Conservation (phyloP, 2,888 invertebrate genomes). For the Cordilura impudica region DNA sequence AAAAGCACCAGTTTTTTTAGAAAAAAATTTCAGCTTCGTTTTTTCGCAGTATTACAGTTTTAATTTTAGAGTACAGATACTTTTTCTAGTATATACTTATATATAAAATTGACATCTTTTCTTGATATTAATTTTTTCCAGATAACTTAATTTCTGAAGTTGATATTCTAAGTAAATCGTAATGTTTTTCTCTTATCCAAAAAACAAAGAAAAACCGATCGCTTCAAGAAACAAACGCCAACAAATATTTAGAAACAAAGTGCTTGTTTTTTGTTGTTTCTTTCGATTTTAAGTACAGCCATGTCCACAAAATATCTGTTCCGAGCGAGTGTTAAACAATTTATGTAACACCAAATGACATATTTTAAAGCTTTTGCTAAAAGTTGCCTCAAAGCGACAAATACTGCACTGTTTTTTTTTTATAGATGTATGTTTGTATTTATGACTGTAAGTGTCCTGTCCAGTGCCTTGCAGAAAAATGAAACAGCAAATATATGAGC, state of each 20-base stretch:
- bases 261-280: slow-evolving; percentile 17
- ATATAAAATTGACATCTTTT: no score
- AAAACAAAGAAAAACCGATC: slow-evolving; percentile 9
- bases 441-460: slow-evolving; percentile 48
- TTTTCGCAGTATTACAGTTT: no score
- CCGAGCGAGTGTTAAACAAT: slow-evolving; percentile 62
- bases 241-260: slow-evolving; percentile 53
- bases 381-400: slow-evolving; percentile 59
- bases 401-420: slow-evolving; percentile 48
- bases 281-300: background rate
- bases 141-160: background rate
- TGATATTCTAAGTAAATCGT: no score
- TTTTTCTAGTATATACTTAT: no score
- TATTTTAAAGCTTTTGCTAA: slow-evolving; percentile 65
- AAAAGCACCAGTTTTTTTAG: no score
- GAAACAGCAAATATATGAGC: slow-evolving; percentile 41
- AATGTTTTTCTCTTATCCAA: slow-evolving; percentile 6
- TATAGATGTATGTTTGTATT: background rate
- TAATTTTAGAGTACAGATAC: no score
- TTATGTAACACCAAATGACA: slow-evolving; percentile 67
- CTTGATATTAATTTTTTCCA: background rate
- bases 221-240: slow-evolving; percentile 49
- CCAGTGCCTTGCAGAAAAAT: slow-evolving; percentile 33
- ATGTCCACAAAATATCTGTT: slow-evolving; percentile 50
- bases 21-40: no score